Percentiles rank a stretch among this genome's conserved stretches.
phyloP scores from a whole-genome alignment of 2,888 invertebrate genomes.

The Synergus umbraculus region DNA sequence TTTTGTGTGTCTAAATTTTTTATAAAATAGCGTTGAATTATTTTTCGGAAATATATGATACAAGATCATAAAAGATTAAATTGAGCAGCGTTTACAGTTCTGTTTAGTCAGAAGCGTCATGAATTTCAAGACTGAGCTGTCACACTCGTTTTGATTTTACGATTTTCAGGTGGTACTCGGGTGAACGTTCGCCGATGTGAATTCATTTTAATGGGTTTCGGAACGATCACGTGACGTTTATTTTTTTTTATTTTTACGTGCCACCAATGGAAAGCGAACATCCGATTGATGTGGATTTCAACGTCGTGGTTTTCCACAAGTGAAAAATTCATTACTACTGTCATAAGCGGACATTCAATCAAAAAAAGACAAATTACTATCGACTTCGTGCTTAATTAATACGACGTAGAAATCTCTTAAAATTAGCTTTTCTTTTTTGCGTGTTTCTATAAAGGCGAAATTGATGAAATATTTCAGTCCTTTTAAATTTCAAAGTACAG shows the following conservation, averaged over 20 bases:
- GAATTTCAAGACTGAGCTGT: not conserved
- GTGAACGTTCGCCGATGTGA: not conserved
- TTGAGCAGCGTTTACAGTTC: not conserved
- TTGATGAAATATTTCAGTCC: not conserved
- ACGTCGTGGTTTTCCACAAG: conserved; percentile 12
- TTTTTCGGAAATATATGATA: too few relatives aligned
- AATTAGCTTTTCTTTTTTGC: not conserved
- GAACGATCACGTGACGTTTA: not conserved
- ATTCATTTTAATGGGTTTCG: conserved; percentile 29
- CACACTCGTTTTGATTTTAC: conserved; percentile 3
- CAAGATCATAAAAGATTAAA: not conserved
- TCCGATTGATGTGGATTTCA: conserved; percentile 47
- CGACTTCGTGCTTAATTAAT: conserved; percentile 30
- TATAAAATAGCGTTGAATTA: too few relatives aligned
- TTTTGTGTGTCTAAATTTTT: not conserved
- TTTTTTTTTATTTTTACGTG: conserved; percentile 17
- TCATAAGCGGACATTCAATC: conserved; percentile 38
- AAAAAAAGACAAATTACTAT: conserved; percentile 44
- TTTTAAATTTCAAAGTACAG: not conserved
- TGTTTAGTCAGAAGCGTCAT: not conserved
- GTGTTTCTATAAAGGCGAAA: not conserved
- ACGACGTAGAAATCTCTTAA: not conserved
- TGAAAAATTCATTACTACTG: conserved; percentile 43
- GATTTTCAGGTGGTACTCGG: not conserved
- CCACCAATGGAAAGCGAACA: conserved; percentile 33